phyloP scores from a whole-genome alignment of 2,888 invertebrate genomes.

The Amitus sp. region DNA sequence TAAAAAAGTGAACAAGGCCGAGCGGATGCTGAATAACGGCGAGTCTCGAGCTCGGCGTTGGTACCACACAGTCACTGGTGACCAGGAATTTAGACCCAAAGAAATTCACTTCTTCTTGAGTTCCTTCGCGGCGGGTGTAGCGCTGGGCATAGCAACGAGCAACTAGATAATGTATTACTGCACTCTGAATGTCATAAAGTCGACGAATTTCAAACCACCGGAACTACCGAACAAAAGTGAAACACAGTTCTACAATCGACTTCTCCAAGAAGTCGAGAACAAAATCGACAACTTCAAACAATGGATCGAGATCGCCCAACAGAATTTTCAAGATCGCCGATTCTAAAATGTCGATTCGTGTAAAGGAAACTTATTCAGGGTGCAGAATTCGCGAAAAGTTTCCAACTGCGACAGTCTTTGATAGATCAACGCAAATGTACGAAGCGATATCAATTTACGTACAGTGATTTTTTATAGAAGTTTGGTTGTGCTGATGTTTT shows the following conservation, averaged over 20 bases:
- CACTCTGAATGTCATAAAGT: constrained; percentile 51
- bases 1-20: constrained; percentile 83
- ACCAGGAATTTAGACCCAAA: constrained; percentile 75
- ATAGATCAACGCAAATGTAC: neutral
- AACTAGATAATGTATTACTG: constrained; percentile 57
- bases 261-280: constrained; percentile 38
- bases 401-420: neutral
- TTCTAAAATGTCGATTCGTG: neutral
- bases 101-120: constrained; percentile 83
- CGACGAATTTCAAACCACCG: constrained; percentile 9
- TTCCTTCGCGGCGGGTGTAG: constrained; percentile 83
- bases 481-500: neutral
- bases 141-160: constrained; percentile 71
- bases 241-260: constrained; percentile 27
- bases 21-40: constrained; percentile 77
- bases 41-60: constrained; percentile 79
- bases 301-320: constrained; percentile 32
- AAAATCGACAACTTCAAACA: constrained; percentile 42
- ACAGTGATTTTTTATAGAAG: neutral
- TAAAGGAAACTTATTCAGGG: neutral
- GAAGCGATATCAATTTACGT: neutral
- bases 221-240: constrained; percentile 26
- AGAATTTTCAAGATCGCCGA: constrained; percentile 23
- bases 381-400: constrained; percentile 1
- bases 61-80: constrained; percentile 77